Percentiles rank a stretch among this genome's conserved stretches.
Evolutionary conservation across 2,888 invertebrate species (phyloP).

Genomic region (Epinotia bilunana): DNA sequence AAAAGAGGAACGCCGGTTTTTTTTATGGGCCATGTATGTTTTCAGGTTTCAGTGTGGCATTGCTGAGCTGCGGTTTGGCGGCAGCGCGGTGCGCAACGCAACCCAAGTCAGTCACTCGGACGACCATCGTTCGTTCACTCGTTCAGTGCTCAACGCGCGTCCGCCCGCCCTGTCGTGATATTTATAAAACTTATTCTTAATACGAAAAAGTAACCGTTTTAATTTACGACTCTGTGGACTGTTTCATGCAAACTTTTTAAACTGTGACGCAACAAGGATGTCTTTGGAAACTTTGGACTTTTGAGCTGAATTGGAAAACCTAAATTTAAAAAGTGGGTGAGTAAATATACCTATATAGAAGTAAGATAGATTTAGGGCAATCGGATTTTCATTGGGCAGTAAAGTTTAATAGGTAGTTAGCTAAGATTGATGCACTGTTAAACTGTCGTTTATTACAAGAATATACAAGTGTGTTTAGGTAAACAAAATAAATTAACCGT

Average conservation of each 20-base stretch:
- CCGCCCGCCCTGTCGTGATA: constrained; percentile 59
- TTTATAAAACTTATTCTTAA: constrained; percentile 21
- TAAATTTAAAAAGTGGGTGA: constrained; percentile 76
- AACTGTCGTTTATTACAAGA: constrained; percentile 32
- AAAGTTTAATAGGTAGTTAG: constrained; percentile 51
- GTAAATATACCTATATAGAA: constrained; percentile 59
- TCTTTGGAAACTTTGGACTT: constrained; percentile 49
- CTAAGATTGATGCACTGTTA: constrained; percentile 47
- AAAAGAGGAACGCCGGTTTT: not conserved
- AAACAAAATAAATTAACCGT: constrained; percentile 22
- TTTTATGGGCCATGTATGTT: constrained; percentile 12
- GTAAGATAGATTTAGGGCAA: constrained; percentile 32
- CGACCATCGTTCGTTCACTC: constrained; percentile 59
- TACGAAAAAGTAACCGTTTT: constrained; percentile 13
- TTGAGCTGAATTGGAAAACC: constrained; percentile 48
- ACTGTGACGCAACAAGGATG: constrained; percentile 55
- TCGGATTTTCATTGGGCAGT: constrained; percentile 43
- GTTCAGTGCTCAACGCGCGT: constrained; percentile 55
- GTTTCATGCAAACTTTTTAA: constrained; percentile 13
- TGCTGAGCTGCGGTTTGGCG: constrained; percentile 10
- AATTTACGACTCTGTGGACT: constrained; percentile 26
- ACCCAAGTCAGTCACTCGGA: constrained; percentile 62
- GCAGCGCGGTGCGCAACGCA: constrained; percentile 13
- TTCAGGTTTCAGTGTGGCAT: constrained; percentile 36
- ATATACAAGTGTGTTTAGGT: constrained; percentile 37